Evolutionary conservation across 2,888 invertebrate genomes (phyloP).

Genomic region (Pristionchus arcanus): DNA sequence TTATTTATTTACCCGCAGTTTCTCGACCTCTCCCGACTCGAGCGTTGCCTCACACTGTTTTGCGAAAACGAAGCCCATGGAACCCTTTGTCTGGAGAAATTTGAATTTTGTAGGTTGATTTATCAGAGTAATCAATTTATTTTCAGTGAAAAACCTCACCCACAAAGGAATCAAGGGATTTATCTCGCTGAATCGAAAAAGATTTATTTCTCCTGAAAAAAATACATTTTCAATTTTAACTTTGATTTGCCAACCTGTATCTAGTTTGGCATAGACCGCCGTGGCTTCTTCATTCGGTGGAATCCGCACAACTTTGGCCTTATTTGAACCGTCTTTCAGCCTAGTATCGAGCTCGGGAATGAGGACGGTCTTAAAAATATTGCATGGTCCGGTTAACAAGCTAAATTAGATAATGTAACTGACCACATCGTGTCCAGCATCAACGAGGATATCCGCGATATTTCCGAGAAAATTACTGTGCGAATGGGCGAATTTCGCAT

Average conservation of each 20-base stretch:
- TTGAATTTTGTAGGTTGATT: not conserved
- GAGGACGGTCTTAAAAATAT: not conserved
- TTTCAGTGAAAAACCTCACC: not conserved
- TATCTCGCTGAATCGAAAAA: not conserved
- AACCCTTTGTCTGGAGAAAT: too few species aligned
- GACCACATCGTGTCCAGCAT: slow-evolving; percentile 34
- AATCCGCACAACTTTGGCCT: not conserved
- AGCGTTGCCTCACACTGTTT: slow-evolving; percentile 23
- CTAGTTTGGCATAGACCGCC: not conserved
- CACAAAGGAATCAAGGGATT: not conserved
- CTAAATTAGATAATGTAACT: not conserved
- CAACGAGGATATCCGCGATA: slow-evolving; percentile 14
- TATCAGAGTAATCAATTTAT: not conserved
- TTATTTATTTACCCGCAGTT: not conserved
- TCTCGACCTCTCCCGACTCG: not conserved
- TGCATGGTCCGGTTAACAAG: not conserved
- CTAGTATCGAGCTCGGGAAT: not conserved
- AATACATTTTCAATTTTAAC: not conserved
- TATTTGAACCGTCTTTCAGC: not conserved
- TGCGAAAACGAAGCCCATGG: not conserved
- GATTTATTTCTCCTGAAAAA: not conserved
- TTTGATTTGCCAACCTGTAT: not conserved
- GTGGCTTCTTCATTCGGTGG: not conserved
- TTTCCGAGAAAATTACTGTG: slow-evolving; percentile 37
- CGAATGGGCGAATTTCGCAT: slow-evolving; percentile 38